Evolutionary conservation across 1,140 invertebrate genomes (phyloP), one percentile per base, ranked within the genome.

Genomic region (Chlorops oryzae): DNA sequence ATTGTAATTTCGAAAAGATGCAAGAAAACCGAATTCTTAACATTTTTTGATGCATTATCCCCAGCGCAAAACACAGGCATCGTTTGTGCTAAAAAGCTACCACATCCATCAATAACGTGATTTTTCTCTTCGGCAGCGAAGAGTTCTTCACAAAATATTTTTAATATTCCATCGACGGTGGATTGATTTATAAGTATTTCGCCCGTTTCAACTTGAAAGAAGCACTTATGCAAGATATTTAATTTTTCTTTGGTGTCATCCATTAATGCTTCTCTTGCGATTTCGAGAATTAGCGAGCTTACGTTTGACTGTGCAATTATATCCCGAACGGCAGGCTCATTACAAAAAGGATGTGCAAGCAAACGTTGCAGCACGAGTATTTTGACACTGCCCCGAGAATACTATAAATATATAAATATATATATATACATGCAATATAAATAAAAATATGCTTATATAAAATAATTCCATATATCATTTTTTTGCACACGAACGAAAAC

Each of bases 291-390:
- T 15, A 75, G 69, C 18, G 62, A 43, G 22, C 67, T 69, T 9
- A 75, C 70, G 44, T 72, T 61, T 7, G 66, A 51, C 3, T 64
- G 61, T 44, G 63, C 55, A 0, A 80, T 73, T 78, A 82, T 82
- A 20, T 75, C 65, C 46, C 74, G 74, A 5, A 82, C 66, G 2
- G 72, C 49, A 5, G 54, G 50, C 59, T 77, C 74, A 25, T 72
- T 65, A 57, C 74, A 74, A 24, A 78, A 66, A 2, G 75, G 75
- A 61, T 76, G 63, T 3, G 71, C 69, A 23, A 80, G 59, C 15
- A 77, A 67, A 25, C 74, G 65, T 35, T 73, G 62, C 13, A 80
- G 57, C 47, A 75, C 67, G 65, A 77, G 73, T 37, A 59, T 59
- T 27, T 71, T 63, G 0, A 69, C 55, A 5, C 43, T 23, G 20